A percentile compares a stretch with the other conserved stretches of the same genome.
Conservation (phyloP, 92 coral and sea anemone genomes). For the Desmophyllum pertusum region DNA sequence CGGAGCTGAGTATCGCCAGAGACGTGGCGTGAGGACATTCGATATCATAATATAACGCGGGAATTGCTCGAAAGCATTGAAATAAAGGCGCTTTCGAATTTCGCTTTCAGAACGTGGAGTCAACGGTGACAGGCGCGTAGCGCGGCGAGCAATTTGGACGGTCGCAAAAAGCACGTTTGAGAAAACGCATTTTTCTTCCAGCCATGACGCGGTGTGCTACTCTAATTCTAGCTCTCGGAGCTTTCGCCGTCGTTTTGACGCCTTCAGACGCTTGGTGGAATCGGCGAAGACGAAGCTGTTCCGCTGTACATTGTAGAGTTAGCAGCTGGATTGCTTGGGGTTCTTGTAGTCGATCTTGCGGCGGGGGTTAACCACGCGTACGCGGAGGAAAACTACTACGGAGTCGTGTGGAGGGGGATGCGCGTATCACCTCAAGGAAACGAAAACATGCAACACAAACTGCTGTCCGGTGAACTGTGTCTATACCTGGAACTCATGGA, state of each 20-base stretch:
- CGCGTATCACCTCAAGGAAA: constrained; percentile 38
- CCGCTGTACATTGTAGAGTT: constrained; percentile 61
- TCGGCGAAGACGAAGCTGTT: constrained; percentile 61
- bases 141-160: no score
- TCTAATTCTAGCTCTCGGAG: background rate
- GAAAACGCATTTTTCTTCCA: background rate
- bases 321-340: constrained; percentile 75
- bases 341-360: constrained; percentile 64
- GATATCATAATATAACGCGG: background rate
- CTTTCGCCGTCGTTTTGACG: constrained; percentile 1
- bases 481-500: constrained; percentile 82
- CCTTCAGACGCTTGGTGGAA: constrained; percentile 49
- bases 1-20: no score
- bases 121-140: no score
- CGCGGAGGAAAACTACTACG: constrained; percentile 28
- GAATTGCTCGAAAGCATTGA: no score
- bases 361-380: constrained; percentile 62
- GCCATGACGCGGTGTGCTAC: background rate
- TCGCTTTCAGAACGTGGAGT: no score
- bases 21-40: background rate
- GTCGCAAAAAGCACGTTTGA: background rate
- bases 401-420: constrained; percentile 69
- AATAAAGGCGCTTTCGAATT: no score
- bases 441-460: constrained; percentile 60
- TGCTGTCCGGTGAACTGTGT: constrained; percentile 79